These are phyloP conservation scores for rat (Rattus norvegicus) DNA, from an alignment of 2,113 vertebrate species.

Conservation along the genomic window GRCr8 NC_086027.1:99797501-99798000, in stretches of 20 bases:
- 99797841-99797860: background rate
- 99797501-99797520: background rate
- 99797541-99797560: background rate
- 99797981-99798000: background rate
- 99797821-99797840: background rate
- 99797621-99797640: background rate
- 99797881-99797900: background rate
- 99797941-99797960: background rate
- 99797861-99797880: background rate
- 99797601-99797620: background rate
- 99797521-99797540: accelerated
- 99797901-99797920: accelerated
- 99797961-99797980: background rate
- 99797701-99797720: background rate
- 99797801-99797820: background rate
- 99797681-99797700: background rate
- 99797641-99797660: background rate
- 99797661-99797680: background rate
- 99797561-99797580: background rate
- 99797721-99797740: background rate
- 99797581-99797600: background rate
- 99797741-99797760: background rate
- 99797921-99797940: accelerated
- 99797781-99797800: background rate
- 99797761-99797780: background rate